phyloP scores from a whole-genome alignment of 1,140 invertebrate genomes.

The Drosophila bocki region DNA sequence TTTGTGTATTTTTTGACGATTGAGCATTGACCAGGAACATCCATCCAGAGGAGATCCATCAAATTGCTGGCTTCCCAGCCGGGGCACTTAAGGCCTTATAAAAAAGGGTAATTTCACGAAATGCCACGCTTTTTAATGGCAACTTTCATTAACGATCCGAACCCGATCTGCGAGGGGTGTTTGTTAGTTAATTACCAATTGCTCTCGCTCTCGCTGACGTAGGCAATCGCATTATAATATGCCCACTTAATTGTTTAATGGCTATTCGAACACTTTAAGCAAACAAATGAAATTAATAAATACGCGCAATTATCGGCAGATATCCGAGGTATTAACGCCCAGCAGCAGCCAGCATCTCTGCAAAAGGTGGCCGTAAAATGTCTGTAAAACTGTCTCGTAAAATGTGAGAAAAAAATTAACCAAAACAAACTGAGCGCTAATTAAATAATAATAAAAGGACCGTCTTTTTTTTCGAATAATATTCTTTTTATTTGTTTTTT shows the following conservation, averaged over 20 bases:
- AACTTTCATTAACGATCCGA: conserved; percentile 66
- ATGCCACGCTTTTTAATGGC: conserved; percentile 67
- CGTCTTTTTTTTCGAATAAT: conserved; percentile 73
- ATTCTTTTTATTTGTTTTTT: conserved; percentile 80
- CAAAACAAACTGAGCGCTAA: conserved; percentile 47
- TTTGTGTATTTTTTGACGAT: conserved; percentile 22
- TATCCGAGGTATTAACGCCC: conserved; percentile 25
- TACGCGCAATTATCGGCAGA: conserved; percentile 56
- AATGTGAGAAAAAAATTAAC: conserved; percentile 37
- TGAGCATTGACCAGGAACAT: conserved; percentile 30
- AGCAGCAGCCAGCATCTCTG: conserved; percentile 15
- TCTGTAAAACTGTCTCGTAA: conserved; percentile 76
- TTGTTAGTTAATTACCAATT: conserved; percentile 78
- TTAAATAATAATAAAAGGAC: conserved; percentile 79
- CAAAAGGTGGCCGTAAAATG: conserved; percentile 38
- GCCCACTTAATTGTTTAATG: conserved; percentile 78
- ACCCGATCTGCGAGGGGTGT: conserved; percentile 20
- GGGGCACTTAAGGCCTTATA: conserved; percentile 44
- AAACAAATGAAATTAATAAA: conserved; percentile 66
- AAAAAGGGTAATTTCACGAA: conserved; percentile 44
- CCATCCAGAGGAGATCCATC: conserved; percentile 5
- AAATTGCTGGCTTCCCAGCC: conserved; percentile 6
- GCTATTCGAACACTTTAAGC: conserved; percentile 76
- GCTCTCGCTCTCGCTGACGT: conserved; percentile 34
- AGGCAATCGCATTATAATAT: conserved; percentile 64